phyloP scores from a whole-genome alignment of 1,140 invertebrate genomes.

The Notospermus geniculatus region DNA sequence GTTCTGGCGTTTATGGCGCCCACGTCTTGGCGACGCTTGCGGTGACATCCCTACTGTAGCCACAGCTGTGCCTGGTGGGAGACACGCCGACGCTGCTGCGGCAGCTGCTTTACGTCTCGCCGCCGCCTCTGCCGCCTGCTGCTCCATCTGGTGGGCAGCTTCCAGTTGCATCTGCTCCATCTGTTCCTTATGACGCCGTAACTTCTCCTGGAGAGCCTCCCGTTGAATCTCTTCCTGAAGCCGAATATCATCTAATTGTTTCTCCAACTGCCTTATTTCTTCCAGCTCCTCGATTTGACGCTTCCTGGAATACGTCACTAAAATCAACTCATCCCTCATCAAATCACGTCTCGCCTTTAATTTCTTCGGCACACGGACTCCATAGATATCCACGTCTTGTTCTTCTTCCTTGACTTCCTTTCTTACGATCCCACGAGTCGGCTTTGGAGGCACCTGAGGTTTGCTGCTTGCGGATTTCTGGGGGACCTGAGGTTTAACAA shows the following conservation, averaged over 20 bases:
- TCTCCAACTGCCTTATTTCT: slow-evolving; percentile 50
- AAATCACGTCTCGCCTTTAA: slow-evolving; percentile 61
- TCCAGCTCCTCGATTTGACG: slow-evolving; percentile 56
- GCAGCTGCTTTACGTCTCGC: slow-evolving; percentile 21
- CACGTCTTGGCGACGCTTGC: slow-evolving; percentile 46
- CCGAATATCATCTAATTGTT: slow-evolving; percentile 12
- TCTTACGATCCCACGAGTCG: not conserved
- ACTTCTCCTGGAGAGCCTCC: slow-evolving; percentile 20
- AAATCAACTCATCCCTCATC: slow-evolving; percentile 61
- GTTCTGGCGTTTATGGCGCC: slow-evolving; percentile 50
- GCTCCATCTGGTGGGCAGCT: not conserved
- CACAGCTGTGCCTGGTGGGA: not conserved
- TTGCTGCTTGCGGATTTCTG: not conserved
- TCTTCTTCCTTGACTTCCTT: slow-evolving; percentile 2
- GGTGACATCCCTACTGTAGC: slow-evolving; percentile 39
- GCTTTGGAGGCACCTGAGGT: slow-evolving; percentile 4
- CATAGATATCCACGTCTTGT: slow-evolving; percentile 49
- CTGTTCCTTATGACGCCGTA: not conserved
- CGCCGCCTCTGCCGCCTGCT: slow-evolving; percentile 3
- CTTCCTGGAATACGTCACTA: slow-evolving; percentile 55
- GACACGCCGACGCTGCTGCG: slow-evolving; percentile 17
- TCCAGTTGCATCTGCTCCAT: not conserved
- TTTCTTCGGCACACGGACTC: slow-evolving; percentile 57
- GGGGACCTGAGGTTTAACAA: too few species aligned
- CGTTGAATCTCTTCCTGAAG: not conserved